Evolutionary conservation across 2,113 vertebrate genomes (phyloP), one percentile per base, ranked within the genome.

Genomic region (Larimichthys polyactis): DNA sequence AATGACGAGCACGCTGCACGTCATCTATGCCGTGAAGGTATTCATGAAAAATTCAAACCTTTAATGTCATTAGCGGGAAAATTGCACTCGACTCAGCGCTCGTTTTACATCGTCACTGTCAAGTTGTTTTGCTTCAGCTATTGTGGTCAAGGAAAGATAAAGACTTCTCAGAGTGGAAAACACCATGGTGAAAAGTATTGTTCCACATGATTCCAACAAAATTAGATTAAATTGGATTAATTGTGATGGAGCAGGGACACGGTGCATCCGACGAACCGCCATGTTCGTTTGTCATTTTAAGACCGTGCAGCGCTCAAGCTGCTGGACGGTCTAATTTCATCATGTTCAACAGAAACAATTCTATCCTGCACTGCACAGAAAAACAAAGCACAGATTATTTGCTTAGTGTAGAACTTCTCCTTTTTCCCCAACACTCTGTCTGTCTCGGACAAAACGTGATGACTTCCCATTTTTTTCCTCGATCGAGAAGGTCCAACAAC

Each of bases 381-480:
- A 66, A 77, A 64, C 29, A 66, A 49, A 29, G 17, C 22, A 36
- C 43, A 40, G 24, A 59, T 52, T 51, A 58, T 67, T 44, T 75
- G 44, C 44, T n/a, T 68, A 22, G 43, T 60, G 60, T 49, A 2
- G 24, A 57, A 48, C 29, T 77, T 72, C 77, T 54, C 48, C 58
- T 52, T 55, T 29, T 66, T 19, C 11, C 78, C 78, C 71, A 59
- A 24, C 60, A 78, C 24, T 52, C 70, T 27, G 49, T 19, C 70
- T 69, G 62, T 71, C 76, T 65, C 36, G 10, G 12, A 36, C 32
- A 27, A 78, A 82, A 86, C 24, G 4, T 16, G 46, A 72, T 78
- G 69, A 81, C 71, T 83, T 76, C 78, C 36, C n/a, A 55, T 57
- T 55, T 86, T 27, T 69, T 73, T 58, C 14, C 36, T 8, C 54